Evolutionary conservation across 2,113 vertebrate genomes (phyloP).

Genomic region (Paramormyrops kingsleyae): DNA sequence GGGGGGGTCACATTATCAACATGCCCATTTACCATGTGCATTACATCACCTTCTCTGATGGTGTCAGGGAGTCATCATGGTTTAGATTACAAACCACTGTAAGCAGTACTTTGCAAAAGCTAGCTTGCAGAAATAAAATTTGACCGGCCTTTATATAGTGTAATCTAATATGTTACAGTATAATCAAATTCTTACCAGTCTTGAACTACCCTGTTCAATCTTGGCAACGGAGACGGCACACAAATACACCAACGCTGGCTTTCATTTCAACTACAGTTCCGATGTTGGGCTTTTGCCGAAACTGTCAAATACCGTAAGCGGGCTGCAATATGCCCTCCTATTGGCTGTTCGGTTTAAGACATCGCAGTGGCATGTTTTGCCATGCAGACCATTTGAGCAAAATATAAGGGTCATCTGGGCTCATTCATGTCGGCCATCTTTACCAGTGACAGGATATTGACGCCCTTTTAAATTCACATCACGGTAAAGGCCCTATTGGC

Average conservation of each 20-base stretch:
- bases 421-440: neutral
- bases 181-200: neutral
- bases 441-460: neutral
- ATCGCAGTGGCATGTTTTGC: neutral
- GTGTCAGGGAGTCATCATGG: neutral
- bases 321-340: neutral
- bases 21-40: neutral
- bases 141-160: neutral
- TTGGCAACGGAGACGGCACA: neutral
- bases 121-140: neutral
- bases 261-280: neutral
- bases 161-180: neutral
- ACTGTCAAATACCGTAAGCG: neutral
- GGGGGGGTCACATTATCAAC: neutral
- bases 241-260: neutral
- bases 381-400: neutral
- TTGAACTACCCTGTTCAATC: neutral
- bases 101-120: neutral
- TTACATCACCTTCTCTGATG: neutral
- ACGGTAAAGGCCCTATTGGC: no score
- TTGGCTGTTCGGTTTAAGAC: neutral
- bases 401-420: neutral
- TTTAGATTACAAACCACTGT: neutral
- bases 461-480: neutral
- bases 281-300: neutral